A percentile compares a stretch with the other conserved stretches of the same genome.
phyloP scores from a whole-genome alignment of 2,113 vertebrate genomes.

The Triplophysa rosa region DNA sequence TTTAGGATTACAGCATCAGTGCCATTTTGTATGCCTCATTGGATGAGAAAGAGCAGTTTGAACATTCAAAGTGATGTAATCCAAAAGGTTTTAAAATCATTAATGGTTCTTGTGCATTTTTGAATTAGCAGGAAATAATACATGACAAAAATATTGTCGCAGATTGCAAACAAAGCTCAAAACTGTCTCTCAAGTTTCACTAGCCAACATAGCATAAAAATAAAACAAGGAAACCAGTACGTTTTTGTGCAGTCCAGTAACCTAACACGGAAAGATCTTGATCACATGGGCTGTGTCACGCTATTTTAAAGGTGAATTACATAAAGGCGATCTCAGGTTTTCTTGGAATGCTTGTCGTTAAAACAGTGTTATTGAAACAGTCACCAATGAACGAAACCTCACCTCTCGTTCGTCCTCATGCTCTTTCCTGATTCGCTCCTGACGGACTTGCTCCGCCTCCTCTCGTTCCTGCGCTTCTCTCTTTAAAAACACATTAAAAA shows the following conservation, averaged over 20 bases:
- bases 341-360: background rate
- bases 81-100: background rate
- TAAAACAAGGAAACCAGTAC: constrained; percentile 2
- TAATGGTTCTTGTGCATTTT: background rate
- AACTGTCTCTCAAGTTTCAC: background rate
- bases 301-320: background rate
- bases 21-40: background rate
- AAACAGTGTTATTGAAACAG: constrained; percentile 13
- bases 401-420: constrained; percentile 98
- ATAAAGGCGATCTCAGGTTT: background rate
- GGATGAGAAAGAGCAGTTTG: background rate
- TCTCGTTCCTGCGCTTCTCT: constrained; percentile 97
- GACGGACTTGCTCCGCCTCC: constrained; percentile 93
- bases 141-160: background rate
- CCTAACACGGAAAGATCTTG: background rate
- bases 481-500: constrained; percentile 65
- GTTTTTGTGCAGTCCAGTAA: constrained; percentile 8
- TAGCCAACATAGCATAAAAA: background rate
- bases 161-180: background rate
- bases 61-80: background rate
- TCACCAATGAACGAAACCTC: constrained; percentile 37
- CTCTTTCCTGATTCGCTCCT: constrained; percentile 93
- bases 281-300: background rate
- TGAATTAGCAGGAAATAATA: background rate
- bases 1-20: background rate